A percentile compares a stretch with the other conserved stretches of the same genome.
phyloP scores from a whole-genome alignment of 2,797 vertebrate genomes.

The Hafferia zeledoni region DNA sequence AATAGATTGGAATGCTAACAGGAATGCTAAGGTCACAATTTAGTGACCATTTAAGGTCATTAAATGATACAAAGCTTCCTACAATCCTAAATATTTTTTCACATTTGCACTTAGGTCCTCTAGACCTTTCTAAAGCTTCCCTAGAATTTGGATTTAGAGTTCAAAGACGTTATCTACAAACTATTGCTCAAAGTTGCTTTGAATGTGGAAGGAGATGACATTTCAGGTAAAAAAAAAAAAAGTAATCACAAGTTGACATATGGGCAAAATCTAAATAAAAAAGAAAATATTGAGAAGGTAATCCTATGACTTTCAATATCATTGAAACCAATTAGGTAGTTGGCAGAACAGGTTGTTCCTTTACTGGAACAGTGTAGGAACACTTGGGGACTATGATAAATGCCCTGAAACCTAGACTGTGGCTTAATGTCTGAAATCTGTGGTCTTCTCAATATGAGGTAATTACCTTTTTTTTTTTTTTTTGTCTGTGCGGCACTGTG shows the following conservation, averaged over 20 bases:
- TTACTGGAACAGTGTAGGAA: neutral
- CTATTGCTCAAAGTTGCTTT: neutral
- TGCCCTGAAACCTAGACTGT: neutral
- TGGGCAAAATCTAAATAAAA: neutral
- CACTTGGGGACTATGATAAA: neutral
- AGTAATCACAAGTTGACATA: neutral
- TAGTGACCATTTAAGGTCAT: neutral
- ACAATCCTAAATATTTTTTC: neutral
- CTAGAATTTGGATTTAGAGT: neutral
- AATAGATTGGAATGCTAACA: neutral
- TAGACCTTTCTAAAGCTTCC: neutral
- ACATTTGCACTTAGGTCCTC: neutral
- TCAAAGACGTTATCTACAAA: neutral
- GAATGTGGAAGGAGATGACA: neutral
- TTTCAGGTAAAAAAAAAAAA: neutral
- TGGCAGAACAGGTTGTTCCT: neutral
- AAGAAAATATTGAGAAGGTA: neutral
- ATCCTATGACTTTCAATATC: neutral
- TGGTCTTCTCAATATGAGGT: neutral
- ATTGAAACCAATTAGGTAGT: neutral
- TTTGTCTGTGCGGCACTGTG: neutral
- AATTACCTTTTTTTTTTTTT: neutral
- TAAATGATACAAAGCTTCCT: neutral
- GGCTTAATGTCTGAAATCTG: neutral
- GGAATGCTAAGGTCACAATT: neutral